These are phyloP conservation scores for Temnothorax nylanderi DNA, from an alignment of 1,140 invertebrate genomes.

Conservation along the genomic window DNA sequence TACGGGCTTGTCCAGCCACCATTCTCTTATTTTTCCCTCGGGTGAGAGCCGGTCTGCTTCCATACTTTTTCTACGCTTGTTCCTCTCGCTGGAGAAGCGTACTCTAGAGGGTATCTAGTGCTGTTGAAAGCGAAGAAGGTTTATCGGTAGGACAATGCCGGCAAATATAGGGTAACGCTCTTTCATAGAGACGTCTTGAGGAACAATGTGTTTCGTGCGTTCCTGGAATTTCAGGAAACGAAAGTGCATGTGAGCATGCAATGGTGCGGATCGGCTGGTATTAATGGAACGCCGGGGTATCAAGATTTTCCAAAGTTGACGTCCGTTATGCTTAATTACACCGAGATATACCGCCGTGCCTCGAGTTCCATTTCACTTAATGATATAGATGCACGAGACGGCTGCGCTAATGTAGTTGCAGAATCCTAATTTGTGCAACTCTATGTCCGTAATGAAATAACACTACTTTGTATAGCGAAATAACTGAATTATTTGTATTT, in stretches of 20 bases:
- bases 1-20: not conserved
- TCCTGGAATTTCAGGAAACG: conserved; percentile 47
- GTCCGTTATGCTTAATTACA: conserved; percentile 60
- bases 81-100: not conserved
- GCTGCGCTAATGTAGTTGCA: conserved; percentile 46
- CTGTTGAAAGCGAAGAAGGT: conserved; percentile 42
- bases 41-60: not conserved
- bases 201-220: conserved; percentile 56
- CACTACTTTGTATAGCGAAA: conserved; percentile 19
- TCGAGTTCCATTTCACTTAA: conserved; percentile 56
- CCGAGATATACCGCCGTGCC: conserved; percentile 34
- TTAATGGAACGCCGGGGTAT: conserved; percentile 66
- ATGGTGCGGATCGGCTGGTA: conserved; percentile 52
- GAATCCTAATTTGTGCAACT: conserved; percentile 43
- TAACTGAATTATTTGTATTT: conserved; percentile 25
- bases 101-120: conserved; percentile 19
- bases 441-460: conserved; percentile 26
- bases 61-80: conserved; percentile 10
- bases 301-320: conserved; percentile 68
- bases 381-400: conserved; percentile 54
- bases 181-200: conserved; percentile 40
- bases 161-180: conserved; percentile 23
- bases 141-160: conserved; percentile 46
- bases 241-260: conserved; percentile 48
- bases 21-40: conserved; percentile 27